Conservation (phyloP, 2,888 invertebrate genomes). For the Gortyna flavago region DNA sequence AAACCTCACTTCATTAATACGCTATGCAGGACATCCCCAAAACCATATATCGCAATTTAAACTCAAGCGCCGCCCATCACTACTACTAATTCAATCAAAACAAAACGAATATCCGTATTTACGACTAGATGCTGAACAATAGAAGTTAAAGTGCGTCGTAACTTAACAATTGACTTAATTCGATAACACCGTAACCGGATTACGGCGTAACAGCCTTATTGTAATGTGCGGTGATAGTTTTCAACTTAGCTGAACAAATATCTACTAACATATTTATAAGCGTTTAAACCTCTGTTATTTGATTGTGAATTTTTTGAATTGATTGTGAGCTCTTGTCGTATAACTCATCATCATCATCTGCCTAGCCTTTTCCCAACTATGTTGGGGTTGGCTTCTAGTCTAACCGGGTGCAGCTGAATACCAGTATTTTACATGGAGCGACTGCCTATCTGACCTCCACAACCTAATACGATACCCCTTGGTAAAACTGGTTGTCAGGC, state of each 20-base stretch:
- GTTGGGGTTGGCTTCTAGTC: no score
- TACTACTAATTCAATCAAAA: slow-evolving; percentile 54
- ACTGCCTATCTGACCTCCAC: no score
- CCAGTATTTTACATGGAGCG: no score
- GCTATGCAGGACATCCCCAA: no score
- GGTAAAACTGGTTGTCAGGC: no score
- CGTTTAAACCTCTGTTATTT: not conserved
- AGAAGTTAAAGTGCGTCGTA: slow-evolving; percentile 55
- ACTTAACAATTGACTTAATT: slow-evolving; percentile 67
- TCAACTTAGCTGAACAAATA: not conserved
- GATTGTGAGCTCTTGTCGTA: no score
- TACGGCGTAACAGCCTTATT: slow-evolving; percentile 48
- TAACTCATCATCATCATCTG: no score
- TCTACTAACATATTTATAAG: not conserved
- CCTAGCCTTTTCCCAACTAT: no score
- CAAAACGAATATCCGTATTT: slow-evolving; percentile 61
- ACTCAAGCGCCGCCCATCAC: slow-evolving; percentile 34
- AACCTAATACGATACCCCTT: no score
- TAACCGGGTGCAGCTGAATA: no score
- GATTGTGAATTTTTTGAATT: no score
- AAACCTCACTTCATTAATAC: no score
- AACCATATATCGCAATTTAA: not conserved
- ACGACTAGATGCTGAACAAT: slow-evolving; percentile 56
- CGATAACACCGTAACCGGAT: slow-evolving; percentile 61
- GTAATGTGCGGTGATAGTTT: slow-evolving; percentile 47